phyloP scores from a whole-genome alignment of 2,113 vertebrate genomes.

The Gallinago jamesoni region DNA sequence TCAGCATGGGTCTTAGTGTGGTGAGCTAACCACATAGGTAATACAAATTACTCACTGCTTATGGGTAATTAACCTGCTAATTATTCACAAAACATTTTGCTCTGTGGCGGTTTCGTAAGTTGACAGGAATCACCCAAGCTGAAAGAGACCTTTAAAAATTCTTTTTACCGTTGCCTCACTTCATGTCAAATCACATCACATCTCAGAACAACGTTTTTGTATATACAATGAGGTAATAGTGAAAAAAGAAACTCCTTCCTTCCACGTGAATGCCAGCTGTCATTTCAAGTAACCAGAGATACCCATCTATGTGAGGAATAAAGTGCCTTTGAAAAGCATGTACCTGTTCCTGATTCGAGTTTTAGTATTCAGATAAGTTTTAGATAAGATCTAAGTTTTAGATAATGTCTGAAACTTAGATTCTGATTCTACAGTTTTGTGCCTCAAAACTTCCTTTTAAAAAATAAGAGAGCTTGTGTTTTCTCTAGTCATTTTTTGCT shows the following conservation, averaged over 20 bases:
- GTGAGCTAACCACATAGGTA: constrained; percentile 45
- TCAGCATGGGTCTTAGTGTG: neutral
- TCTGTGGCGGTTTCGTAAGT: neutral
- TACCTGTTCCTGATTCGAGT: neutral
- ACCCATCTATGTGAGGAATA: neutral
- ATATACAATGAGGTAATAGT: constrained; percentile 51
- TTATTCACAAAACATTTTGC: constrained; percentile 63
- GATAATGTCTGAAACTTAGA: neutral
- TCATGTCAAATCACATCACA: constrained; percentile 43
- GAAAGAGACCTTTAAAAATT: constrained; percentile 50
- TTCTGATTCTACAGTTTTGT: neutral
- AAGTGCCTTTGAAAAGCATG: neutral
- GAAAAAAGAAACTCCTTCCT: constrained; percentile 48
- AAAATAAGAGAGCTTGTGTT: neutral
- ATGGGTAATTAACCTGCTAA: constrained; percentile 70
- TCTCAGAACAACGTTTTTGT: constrained; percentile 19
- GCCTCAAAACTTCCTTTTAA: neutral
- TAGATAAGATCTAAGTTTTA: neutral
- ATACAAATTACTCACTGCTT: constrained; percentile 43
- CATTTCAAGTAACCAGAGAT: constrained; percentile 47
- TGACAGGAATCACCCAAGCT: constrained; percentile 65
- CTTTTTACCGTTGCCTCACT: constrained; percentile 24
- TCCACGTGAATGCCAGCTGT: constrained; percentile 45
- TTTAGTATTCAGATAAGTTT: neutral
- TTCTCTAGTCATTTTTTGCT: neutral